A percentile compares a stretch with the other conserved stretches of the same genome.
Conservation (phyloP, 2,888 invertebrate genomes). For the Drosophila suboccidentalis region DNA sequence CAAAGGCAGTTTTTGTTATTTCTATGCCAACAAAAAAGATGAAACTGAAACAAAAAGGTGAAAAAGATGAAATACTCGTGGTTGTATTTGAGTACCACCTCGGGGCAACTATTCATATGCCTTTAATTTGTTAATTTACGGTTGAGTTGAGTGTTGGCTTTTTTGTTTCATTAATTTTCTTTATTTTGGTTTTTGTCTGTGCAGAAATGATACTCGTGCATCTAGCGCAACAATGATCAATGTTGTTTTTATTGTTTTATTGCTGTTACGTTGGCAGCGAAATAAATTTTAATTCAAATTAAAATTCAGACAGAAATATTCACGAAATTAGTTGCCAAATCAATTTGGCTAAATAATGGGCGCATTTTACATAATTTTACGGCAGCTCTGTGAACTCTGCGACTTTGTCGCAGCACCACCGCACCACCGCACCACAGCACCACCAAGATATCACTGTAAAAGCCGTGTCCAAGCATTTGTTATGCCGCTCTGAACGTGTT, state of each 20-base stretch:
- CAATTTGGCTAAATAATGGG: constrained; percentile 52
- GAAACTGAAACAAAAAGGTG: constrained; percentile 22
- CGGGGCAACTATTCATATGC: constrained; percentile 39
- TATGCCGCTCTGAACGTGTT: constrained; percentile 50
- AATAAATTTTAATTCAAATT: constrained; percentile 35
- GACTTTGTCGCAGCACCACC: constrained; percentile 17
- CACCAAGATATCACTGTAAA: background rate
- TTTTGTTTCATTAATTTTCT: constrained; percentile 32
- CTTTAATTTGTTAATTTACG: constrained; percentile 70
- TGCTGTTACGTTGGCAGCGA: constrained; percentile 23
- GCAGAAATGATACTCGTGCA: constrained; percentile 45
- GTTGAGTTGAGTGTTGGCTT: constrained; percentile 14
- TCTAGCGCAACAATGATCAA: constrained; percentile 54
- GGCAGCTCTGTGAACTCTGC: constrained; percentile 67
- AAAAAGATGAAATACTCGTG: constrained; percentile 28
- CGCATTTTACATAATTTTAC: constrained; percentile 75
- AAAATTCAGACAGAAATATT: constrained; percentile 40
- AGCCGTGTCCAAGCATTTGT: constrained; percentile 51
- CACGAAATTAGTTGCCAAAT: constrained; percentile 66
- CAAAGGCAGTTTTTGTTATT: constrained; percentile 61
- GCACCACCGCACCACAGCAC: background rate
- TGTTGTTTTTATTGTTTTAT: constrained; percentile 40
- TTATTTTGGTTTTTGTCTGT: constrained; percentile 14
- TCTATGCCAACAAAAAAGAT: constrained; percentile 25
- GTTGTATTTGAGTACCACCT: constrained; percentile 36